Base-by-base conservation (phyloP, 1,140 invertebrate genomes). In the Brachionus rotundiformis region DNA sequence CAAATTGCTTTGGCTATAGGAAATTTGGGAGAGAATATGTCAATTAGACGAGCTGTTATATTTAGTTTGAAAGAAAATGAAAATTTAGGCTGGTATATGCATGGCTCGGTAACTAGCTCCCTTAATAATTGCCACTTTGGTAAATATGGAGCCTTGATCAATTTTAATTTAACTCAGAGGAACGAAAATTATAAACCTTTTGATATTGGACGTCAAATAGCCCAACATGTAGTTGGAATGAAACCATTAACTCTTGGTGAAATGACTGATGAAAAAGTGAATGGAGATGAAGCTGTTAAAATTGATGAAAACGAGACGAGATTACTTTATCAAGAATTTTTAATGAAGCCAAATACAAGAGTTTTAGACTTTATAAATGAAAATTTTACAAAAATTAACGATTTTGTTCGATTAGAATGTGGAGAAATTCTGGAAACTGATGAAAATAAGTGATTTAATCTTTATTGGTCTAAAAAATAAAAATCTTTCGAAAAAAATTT, bases 161-260 rank as follows among this genome's bases (percentile, higher is more conserved):
- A 81, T 65, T 63, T 63, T 81, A 63, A 5, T 19, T 4, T 54
- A 3, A 63, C n/a, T 39, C 76, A 54, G 25, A 79, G n/a, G 36
- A 79, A 63, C 31, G 76, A 79, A 39, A 63, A 63, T 79, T 79
- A 54, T 79, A 79, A 79, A 59, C 54, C 54, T 23, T 81, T 79
- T 39, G 82, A 90, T 54, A 85, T 94, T 7, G 91, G 91, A 19
- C 89, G 90, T 82, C 91, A 93, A 85, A 85, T 95, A 7, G 95
- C 94, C 86, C 94, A 96, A 86, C 95, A 98, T 85, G 92, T 97
- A 84, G 93, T 97, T 49, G 94, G 94, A 19, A 93, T 95, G 91
- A 94, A 94, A 85, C 95, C 95, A 0, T 86, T 83, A 27, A 92
- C 91, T 87, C 90, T 96, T 83, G 94, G 94, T 11, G 87, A 91